A percentile compares a stretch with the other conserved stretches of the same genome.
Evolutionary conservation across 2,797 vertebrate species (phyloP).

Genomic region (Cirrhinus molitorella): DNA sequence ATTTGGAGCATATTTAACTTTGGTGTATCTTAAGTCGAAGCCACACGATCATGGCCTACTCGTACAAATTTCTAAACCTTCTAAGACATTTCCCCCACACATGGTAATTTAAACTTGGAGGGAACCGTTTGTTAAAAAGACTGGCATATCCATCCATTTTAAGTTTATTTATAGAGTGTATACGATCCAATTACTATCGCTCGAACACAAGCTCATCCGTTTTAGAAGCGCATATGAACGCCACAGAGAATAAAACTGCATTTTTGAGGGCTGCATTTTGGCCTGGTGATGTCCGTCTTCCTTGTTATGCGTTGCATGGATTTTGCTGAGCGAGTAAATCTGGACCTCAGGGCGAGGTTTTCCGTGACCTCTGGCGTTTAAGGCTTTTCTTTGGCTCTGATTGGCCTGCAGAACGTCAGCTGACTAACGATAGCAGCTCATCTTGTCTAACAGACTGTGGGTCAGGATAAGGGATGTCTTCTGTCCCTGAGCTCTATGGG

Average conservation of each 20-base stretch:
- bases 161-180: slow-evolving; percentile 49
- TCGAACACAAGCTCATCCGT: slow-evolving; percentile 14
- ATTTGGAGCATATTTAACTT: slow-evolving; percentile 57
- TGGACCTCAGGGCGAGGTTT: slow-evolving; percentile 5
- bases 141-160: slow-evolving; percentile 47
- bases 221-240: slow-evolving; percentile 18
- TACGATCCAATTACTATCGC: slow-evolving; percentile 26
- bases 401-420: neutral
- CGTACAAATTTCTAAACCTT: slow-evolving; percentile 38
- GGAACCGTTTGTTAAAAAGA: slow-evolving; percentile 35
- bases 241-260: neutral
- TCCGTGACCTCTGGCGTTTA: slow-evolving; percentile 20
- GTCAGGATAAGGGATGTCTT: slow-evolving; percentile 1
- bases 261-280: slow-evolving; percentile 25
- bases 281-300: slow-evolving; percentile 1
- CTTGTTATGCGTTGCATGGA: neutral
- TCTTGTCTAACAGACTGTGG: slow-evolving; percentile 2
- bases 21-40: slow-evolving; percentile 42
- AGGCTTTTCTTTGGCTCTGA: slow-evolving; percentile 3
- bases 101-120: slow-evolving; percentile 49
- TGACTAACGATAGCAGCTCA: slow-evolving; percentile 2
- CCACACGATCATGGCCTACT: slow-evolving; percentile 45
- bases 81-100: slow-evolving; percentile 30
- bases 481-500: slow-evolving; percentile 73
- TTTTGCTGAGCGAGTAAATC: slow-evolving; percentile 37